Conservation (phyloP, 1,140 invertebrate species). For the Bathynomus jamesi region DNA sequence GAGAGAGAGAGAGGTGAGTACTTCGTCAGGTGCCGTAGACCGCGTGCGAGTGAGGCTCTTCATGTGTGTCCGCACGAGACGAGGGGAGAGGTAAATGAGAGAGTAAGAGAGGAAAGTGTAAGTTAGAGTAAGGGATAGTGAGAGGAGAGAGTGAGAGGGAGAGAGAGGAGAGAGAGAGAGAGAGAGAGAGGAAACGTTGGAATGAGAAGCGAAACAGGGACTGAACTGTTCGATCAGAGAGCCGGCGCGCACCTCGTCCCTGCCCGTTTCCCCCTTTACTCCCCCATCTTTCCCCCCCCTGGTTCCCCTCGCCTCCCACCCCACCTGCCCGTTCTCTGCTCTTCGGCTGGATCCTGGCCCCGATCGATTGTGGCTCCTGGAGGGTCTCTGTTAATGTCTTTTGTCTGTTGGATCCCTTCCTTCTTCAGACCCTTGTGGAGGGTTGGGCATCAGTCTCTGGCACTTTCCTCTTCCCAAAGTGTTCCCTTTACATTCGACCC, state of each 20-base stretch:
- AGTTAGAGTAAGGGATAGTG: not conserved
- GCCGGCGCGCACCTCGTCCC: not conserved
- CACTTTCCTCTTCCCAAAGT: not conserved
- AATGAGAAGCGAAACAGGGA: not conserved
- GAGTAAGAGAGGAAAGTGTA: not conserved
- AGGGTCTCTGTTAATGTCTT: not conserved
- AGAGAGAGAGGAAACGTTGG: not conserved
- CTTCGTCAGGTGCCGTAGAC: no score
- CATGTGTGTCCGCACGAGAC: no score
- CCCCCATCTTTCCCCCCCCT: not conserved
- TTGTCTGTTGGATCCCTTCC: not conserved
- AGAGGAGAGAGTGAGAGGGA: not conserved
- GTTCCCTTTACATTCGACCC: no score
- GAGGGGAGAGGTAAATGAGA: no score
- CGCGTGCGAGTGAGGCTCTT: no score
- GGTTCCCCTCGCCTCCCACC: not conserved
- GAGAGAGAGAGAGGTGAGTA: no score
- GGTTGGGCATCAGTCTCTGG: not conserved
- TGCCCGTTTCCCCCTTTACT: not conserved
- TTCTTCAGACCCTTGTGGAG: not conserved
- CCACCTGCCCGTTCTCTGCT: not conserved
- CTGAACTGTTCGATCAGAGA: not conserved
- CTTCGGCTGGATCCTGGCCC: no score
- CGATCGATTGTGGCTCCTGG: not conserved
- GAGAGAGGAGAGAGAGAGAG: not conserved